phyloP scores from a whole-genome alignment of 2,797 vertebrate genomes.

The Melanotaenia maccullochi region DNA sequence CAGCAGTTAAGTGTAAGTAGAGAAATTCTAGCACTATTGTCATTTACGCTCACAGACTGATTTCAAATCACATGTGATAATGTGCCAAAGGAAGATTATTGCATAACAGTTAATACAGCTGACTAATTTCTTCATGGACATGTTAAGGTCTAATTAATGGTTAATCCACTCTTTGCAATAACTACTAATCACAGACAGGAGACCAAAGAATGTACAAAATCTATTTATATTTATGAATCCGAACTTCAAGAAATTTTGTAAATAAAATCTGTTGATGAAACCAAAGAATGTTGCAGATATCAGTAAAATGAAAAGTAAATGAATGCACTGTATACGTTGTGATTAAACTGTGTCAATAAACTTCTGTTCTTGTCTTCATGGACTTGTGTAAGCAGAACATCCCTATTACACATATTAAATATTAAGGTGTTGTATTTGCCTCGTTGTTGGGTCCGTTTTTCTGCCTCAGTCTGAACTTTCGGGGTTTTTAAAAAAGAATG shows the following conservation, averaged over 20 bases:
- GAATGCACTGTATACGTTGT: slow-evolving; percentile 70
- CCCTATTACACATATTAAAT: neutral
- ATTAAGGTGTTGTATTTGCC: neutral
- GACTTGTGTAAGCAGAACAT: neutral
- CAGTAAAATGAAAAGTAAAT: slow-evolving; percentile 40
- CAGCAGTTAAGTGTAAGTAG: slow-evolving; percentile 6
- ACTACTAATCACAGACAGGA: slow-evolving; percentile 65
- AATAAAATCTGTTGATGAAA: slow-evolving; percentile 69
- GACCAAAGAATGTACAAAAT: slow-evolving; percentile 80
- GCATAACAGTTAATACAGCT: neutral
- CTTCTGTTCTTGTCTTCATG: slow-evolving; percentile 44
- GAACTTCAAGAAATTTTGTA: slow-evolving; percentile 70
- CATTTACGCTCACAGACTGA: slow-evolving; percentile 5
- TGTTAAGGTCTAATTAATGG: neutral
- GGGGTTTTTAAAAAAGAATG: slow-evolving; percentile 52
- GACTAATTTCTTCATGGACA: neutral
- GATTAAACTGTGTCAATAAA: slow-evolving; percentile 70
- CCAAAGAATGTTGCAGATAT: slow-evolving; percentile 56
- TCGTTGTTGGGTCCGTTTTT: neutral
- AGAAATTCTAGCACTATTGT: slow-evolving; percentile 1
- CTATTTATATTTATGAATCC: slow-evolving; percentile 81
- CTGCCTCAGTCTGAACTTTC: slow-evolving; percentile 7
- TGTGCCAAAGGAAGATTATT: neutral
- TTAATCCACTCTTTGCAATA: slow-evolving; percentile 42
- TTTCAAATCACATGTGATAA: slow-evolving; percentile 7